A percentile compares a stretch with the other conserved stretches of the same genome.
Conservation (phyloP, 1,140 invertebrate genomes). For the Hetaerina americana region DNA sequence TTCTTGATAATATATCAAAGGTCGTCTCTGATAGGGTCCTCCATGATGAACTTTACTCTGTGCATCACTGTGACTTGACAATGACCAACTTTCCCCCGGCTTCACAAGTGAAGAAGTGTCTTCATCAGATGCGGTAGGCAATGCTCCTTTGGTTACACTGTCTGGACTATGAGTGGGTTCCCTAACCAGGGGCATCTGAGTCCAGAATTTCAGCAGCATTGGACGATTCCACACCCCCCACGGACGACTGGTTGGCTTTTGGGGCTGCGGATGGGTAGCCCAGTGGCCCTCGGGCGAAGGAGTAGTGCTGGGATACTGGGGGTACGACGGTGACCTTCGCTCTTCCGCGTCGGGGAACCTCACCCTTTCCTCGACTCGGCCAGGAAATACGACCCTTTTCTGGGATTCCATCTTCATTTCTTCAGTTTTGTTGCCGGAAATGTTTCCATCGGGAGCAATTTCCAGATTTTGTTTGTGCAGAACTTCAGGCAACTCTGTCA, state of each 20-base stretch:
- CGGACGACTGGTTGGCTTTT: neutral
- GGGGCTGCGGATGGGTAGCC: neutral
- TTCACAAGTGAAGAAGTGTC: neutral
- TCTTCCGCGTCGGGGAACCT: neutral
- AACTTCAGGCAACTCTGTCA: neutral
- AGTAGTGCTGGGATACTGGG: neutral
- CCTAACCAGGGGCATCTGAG: neutral
- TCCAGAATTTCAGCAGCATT: neutral
- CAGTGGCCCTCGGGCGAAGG: neutral
- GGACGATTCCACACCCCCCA: neutral
- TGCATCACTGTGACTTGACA: neutral
- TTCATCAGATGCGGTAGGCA: neutral
- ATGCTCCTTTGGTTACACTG: neutral
- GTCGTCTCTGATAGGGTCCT: neutral
- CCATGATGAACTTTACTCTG: neutral
- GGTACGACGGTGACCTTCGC: neutral
- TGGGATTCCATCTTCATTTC: too few relatives aligned
- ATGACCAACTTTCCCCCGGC: neutral
- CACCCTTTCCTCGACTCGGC: neutral
- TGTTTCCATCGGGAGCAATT: too few relatives aligned
- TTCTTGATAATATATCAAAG: neutral
- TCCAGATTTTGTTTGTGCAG: neutral
- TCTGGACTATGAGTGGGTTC: neutral
- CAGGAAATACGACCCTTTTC: neutral
- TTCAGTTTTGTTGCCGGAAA: too few relatives aligned